Percentiles rank a stretch among this genome's conserved stretches.
phyloP scores from a whole-genome alignment of 2,797 vertebrate species.

The Momotus momota region DNA sequence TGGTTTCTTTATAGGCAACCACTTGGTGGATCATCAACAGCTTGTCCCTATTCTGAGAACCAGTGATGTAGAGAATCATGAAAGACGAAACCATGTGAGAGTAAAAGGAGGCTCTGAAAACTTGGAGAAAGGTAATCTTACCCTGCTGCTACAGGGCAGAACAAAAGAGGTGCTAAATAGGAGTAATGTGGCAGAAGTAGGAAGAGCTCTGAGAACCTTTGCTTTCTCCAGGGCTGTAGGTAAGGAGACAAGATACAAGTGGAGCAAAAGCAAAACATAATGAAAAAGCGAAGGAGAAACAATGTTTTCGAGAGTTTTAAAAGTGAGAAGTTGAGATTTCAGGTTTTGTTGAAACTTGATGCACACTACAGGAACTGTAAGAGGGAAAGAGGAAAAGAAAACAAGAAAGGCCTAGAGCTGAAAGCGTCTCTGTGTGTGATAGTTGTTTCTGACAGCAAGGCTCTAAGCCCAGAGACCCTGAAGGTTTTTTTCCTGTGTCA shows the following conservation, averaged over 20 bases:
- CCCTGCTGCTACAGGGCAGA: not conserved
- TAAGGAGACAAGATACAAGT: not conserved
- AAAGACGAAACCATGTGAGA: constrained; percentile 37
- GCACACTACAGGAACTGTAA: not conserved
- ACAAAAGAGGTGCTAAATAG: not conserved
- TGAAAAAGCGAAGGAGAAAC: not conserved
- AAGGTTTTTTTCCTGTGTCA: not conserved
- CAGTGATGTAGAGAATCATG: constrained; percentile 50
- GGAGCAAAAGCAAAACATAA: not conserved
- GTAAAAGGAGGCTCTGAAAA: constrained; percentile 62
- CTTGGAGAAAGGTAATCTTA: constrained; percentile 66
- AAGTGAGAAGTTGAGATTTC: not conserved
- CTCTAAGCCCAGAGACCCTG: not conserved
- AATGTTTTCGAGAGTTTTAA: not conserved
- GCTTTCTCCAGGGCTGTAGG: not conserved
- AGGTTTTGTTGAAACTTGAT: not conserved
- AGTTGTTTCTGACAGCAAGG: not conserved
- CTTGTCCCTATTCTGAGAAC: constrained; percentile 15
- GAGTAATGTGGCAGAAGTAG: not conserved
- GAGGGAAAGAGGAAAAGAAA: not conserved
- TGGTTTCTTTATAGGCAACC: constrained; percentile 59
- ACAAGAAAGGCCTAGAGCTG: not conserved
- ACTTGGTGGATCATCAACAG: constrained; percentile 54
- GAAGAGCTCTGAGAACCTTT: not conserved
- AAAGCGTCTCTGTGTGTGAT: not conserved